Conservation (phyloP, 2,113 vertebrate genomes). For the Odocoileus hemionus region DNA sequence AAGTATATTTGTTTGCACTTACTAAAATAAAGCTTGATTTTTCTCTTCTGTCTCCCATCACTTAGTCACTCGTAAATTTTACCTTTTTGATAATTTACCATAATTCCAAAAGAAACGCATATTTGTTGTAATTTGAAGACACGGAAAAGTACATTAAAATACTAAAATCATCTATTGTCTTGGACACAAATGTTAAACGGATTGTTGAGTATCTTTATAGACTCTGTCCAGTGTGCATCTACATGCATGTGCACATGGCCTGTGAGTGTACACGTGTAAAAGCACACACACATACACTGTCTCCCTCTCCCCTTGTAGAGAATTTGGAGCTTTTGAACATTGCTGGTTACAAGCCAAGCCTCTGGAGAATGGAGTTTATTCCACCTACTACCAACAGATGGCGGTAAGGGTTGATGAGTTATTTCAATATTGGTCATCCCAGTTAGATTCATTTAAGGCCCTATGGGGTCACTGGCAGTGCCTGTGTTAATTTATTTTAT, state of each 20-base stretch:
- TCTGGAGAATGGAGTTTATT: not conserved
- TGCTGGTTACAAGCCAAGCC: not conserved
- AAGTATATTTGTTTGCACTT: not conserved
- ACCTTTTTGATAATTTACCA: not conserved
- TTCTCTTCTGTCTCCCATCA: not conserved
- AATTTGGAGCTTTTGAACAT: not conserved
- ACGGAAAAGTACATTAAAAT: not conserved
- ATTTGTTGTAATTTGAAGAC: not conserved
- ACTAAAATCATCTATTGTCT: not conserved
- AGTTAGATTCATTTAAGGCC: not conserved
- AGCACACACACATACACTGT: too few relatives aligned
- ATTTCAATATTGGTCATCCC: constrained; percentile 1
- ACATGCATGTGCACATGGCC: not conserved
- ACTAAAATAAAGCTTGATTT: not conserved
- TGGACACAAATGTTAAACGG: not conserved
- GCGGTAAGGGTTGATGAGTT: constrained; percentile 42
- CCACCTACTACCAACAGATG: constrained; percentile 61
- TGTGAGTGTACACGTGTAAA: fast-evolving
- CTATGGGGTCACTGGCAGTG: not conserved
- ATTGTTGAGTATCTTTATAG: not conserved
- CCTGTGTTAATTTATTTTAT: not conserved
- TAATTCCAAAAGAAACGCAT: constrained; percentile 9
- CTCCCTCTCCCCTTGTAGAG: not conserved
- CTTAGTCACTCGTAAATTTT: not conserved
- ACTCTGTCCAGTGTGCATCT: not conserved